Evolutionary conservation across 2,113 vertebrate genomes (phyloP), one percentile per base, ranked within the genome.

Genomic region (Camelus bactrianus): DNA sequence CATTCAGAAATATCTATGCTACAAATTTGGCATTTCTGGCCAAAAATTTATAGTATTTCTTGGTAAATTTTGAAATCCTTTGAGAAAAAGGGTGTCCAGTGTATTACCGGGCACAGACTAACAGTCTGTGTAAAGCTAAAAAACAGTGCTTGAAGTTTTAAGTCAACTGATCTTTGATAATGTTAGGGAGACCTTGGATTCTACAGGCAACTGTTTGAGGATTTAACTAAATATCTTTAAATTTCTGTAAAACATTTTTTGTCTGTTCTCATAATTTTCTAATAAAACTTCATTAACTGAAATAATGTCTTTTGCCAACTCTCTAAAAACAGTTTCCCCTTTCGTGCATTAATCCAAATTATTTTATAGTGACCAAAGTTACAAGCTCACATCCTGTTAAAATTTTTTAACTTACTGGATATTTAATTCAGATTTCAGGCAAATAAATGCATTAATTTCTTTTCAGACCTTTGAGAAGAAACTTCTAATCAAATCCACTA

Each of bases 351-450:
- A 92, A 65, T 48, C 8, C 16, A 75, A 69, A 3, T 17, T 26
- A 83, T 54, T 91, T 58, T 67, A 35, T 14, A 88, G 26, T 69
- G 38, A 54, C 56, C 50, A 60, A 60, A 89, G 62, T 48, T 80
- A 67, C 8, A 85, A 30, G 17, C 12, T 76, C 58, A 86, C 12
- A 50, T 64, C n/a, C 52, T 70, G 9, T 48, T 88, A 84, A 72
- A 62, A 84, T 3, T 46, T 79, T 89, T 52, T 72, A 62, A 67
- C 75, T 35, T 67, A 24, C 24, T 79, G 12, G 17, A 52, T 46
- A 94, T 86, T 77, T 92, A 64, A 54, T 94, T 77, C 28, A 79
- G 54, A 65, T 38, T 73, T 93, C 42, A 77, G 75, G 56, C 20
- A 87, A 64, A 12, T 62, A 89, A 35, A 28, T 48, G 4, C 11